Evolutionary conservation across 2,113 vertebrate species (phyloP), one percentile per base, ranked within the genome.

Genomic region (Phylloscopus trochilus): DNA sequence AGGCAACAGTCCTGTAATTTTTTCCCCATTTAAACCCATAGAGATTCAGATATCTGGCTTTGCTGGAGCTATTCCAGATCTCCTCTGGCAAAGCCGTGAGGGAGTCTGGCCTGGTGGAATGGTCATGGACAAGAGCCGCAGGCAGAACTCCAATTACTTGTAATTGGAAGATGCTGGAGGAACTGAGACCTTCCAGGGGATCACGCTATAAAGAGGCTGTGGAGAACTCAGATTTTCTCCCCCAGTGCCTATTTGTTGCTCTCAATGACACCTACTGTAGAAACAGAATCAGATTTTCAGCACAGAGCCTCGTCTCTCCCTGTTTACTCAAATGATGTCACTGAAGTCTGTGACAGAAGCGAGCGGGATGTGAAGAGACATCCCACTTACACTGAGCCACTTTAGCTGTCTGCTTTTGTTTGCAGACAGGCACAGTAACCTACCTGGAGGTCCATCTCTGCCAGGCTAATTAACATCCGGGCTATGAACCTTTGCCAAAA

Each of bases 401-500:
- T 51, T 39, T 1, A 94, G 46, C 49, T 49, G 56, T 81, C 60
- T 10, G 49, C 53, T 83, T 58, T 15, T 56, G 37, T 72, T 60
- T 37, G 47, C 82, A 49, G 44, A 16, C 12, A n/a, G 37, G 75
- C 52, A 69, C 27, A 49, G n/a, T 1, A 22, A 59, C 77, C 44
- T 97, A 99, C 99, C 99, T 99, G 99, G 72, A 99, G 97, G 96
- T 99, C 99, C 99, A 99, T 99, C 95, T 99, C 98, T 4, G 98
- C 98, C 64, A 99, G 97, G 96, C 99, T 99, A 94, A 99, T 99
- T 77, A 99, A 98, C 98, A 99, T 99, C 79, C 99, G 97, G 23
- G 99, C 99, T 33, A 99, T 99, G 84, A 99, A 99, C 56, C 99
- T 98, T 49, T 99, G 99, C 99, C 99, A 99, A 94, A 99, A 99